A percentile compares a stretch with the other conserved stretches of the same genome.
Evolutionary conservation across 2,888 invertebrate genomes (phyloP).

Genomic region (Acrobasis suavella): DNA sequence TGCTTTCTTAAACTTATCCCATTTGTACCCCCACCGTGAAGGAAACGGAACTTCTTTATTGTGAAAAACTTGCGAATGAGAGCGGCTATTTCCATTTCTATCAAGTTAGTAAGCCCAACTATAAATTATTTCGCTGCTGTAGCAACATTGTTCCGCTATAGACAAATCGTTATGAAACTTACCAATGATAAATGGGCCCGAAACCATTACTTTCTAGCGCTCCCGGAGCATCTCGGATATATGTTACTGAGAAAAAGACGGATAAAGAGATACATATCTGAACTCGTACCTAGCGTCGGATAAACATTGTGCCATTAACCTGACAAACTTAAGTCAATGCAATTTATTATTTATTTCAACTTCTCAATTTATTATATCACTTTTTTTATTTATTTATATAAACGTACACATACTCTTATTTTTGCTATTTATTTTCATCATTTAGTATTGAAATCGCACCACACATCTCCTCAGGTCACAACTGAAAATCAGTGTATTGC

Average conservation of each 20-base stretch:
- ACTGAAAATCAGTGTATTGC: too few relatives aligned
- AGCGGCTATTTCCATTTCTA: slow-evolving; percentile 74
- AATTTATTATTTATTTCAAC: too few relatives aligned
- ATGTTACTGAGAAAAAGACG: slow-evolving; percentile 9
- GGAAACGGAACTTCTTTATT: slow-evolving; percentile 77
- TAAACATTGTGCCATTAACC: too few relatives aligned
- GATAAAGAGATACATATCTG: neutral
- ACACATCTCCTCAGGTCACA: too few relatives aligned
- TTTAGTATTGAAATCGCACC: too few relatives aligned
- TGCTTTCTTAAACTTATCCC: slow-evolving; percentile 81
- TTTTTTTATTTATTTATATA: too few relatives aligned
- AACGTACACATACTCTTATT: too few relatives aligned
- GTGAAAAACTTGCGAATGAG: slow-evolving; percentile 71
- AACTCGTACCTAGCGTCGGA: too few relatives aligned
- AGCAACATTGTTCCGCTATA: slow-evolving; percentile 41
- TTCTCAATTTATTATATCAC: too few relatives aligned
- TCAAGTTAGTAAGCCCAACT: slow-evolving; percentile 58
- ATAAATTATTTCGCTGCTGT: slow-evolving; percentile 56
- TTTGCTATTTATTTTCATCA: too few relatives aligned
- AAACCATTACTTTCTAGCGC: slow-evolving; percentile 44
- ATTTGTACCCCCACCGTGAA: slow-evolving; percentile 71
- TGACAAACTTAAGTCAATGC: too few relatives aligned
- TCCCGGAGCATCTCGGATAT: slow-evolving; percentile 30
- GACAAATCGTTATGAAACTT: slow-evolving; percentile 54
- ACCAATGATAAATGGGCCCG: slow-evolving; percentile 52